Evolutionary conservation across 2,113 vertebrate genomes (phyloP), one percentile per base, ranked within the genome.

Genomic region (Sebastes fasciatus): DNA sequence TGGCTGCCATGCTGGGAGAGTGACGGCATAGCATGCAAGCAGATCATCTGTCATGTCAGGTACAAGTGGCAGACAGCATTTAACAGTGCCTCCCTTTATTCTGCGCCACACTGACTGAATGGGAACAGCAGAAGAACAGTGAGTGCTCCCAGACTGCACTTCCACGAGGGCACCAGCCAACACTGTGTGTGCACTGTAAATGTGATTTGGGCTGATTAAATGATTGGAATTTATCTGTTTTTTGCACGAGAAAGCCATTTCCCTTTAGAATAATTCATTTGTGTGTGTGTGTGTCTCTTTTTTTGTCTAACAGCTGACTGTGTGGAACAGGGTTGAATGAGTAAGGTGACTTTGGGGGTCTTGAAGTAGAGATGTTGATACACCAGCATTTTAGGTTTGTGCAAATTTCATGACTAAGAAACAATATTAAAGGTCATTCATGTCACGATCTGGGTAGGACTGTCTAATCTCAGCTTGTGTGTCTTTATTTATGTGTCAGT

Each of bases 61-160:
- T 86, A 68, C 71, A 78, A 63, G 80, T 79, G 69, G 74, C 62
- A 91, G 86, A 79, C 69, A 78, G 60, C 68, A 72, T 77, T 83
- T 80, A 80, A 74, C 61, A 75, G 60, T 45, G 78, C 42, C 79
- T 79, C 58, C 66, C 61, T 84, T 84, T 74, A 88, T 78, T 86
- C 64, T 78, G 74, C 40, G 34, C 17, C 67, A 65, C 68, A 65
- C 79, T 92, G 91, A 94, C 88, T 92, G 88, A 89, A 94, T 90
- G 82, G 86, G 90, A 90, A 83, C 86, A 86, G 77, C 43, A 84
- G 49, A 75, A 70, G 17, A 75, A 66, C 69, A 86, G 43, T 68
- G 52, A 67, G 73, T 68, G 63, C n/a, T 71, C 46, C 62, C 40
- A 67, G 40, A 34, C 76, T 81, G 49, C 26, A 69, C 19, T 60